Conservation (phyloP, 2,113 vertebrate genomes). For the Rostratula benghalensis region DNA sequence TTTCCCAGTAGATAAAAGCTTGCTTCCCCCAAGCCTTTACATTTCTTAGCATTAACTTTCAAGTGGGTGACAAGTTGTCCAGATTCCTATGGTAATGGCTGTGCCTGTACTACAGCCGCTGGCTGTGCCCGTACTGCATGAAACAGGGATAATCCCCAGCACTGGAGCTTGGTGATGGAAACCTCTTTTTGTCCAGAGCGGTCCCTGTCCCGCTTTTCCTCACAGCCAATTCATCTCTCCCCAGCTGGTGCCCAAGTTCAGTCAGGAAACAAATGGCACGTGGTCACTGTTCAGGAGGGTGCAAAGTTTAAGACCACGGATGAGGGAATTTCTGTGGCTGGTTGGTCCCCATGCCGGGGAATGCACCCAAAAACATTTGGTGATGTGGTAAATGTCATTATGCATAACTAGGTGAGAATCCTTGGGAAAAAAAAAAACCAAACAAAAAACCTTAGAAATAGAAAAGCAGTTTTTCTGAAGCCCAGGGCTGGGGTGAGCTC, state of each 20-base stretch:
- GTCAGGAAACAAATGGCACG: neutral
- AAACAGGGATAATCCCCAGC: neutral
- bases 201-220: neutral
- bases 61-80: neutral
- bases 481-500: neutral
- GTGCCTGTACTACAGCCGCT: neutral
- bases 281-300: neutral
- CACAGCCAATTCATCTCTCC: neutral
- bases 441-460: neutral
- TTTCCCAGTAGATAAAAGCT: neutral
- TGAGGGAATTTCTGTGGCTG: neutral
- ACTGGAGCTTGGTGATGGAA: neutral
- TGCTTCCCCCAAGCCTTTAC: neutral
- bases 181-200: rapidly evolving
- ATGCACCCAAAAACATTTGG: neutral
- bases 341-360: neutral
- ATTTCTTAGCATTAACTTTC: neutral
- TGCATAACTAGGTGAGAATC: neutral
- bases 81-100: neutral
- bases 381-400: neutral
- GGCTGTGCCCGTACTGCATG: neutral
- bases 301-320: rapidly evolving
- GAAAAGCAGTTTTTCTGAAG: neutral
- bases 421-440: neutral
- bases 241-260: neutral